Evolutionary conservation across 2,797 vertebrate genomes (phyloP), one percentile per base, ranked within the genome.

Genomic region (Telmatherina bonti): DNA sequence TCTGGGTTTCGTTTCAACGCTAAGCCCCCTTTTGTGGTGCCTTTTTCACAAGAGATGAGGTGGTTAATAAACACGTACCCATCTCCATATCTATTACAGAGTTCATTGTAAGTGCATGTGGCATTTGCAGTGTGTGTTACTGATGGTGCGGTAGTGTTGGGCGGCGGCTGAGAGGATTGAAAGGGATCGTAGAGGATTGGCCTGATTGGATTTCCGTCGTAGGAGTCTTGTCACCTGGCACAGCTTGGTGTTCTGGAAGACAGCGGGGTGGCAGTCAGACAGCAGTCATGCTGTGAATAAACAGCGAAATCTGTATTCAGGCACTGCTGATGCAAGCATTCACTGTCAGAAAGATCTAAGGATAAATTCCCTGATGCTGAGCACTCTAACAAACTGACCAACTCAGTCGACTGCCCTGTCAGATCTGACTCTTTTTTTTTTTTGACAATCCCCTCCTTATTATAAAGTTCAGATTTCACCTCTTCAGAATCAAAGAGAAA

Each of bases 191-290:
- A n/a, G 56, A 51, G 75, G 89, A 93, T 88, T 89, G 88, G 80
- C 88, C 85, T 92, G 89, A 93, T 90, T 91, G 90, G 88, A 92
- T 93, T 90, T 76, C 72, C 45, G 2, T 77, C 20, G 74, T 78
- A 66, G 86, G 85, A 85, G 71, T 78, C 62, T 64, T 84, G 85
- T 91, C 85, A 90, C 87, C 90, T 87, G 91, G 59, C 75, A 43
- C 78, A 79, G 88, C 76, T 5, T 59, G 85, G 69, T 0, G 53
- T 76, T 72, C 29, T 54, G 63, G 22, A 70, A 78, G 55, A 78
- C 83, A 67, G 86, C 79, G 57, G 79, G 89, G 64, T 27, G 63
- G 78, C 85, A 89, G 84, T 87, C 83, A 90, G 73, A 67, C 78
- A 56, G 85, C 67, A 76, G 70, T 38, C 77, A 67, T 72, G 59